Conservation (phyloP, 2,113 vertebrate genomes). For the Nesoenas mayeri region DNA sequence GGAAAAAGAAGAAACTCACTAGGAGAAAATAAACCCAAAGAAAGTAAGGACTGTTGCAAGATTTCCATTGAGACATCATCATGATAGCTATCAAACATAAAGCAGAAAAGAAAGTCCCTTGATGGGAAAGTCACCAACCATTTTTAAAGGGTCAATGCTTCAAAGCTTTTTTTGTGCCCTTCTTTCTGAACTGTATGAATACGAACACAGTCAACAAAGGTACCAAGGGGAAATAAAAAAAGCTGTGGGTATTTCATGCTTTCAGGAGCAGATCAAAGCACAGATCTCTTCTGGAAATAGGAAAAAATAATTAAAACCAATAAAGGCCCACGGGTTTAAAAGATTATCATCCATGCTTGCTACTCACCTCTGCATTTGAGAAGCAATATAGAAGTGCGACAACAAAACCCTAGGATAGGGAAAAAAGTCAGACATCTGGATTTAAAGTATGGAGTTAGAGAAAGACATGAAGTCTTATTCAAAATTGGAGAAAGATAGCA, state of each 20-base stretch:
- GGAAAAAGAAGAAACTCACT: not conserved
- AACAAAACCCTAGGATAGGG: constrained; percentile 64
- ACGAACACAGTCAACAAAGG: not conserved
- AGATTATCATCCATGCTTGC: not conserved
- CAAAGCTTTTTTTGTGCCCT: not conserved
- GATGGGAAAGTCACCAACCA: not conserved
- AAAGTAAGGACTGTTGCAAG: not conserved
- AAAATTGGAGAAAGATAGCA: not conserved
- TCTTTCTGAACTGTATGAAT: not conserved
- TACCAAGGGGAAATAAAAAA: not conserved
- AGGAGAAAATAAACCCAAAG: not conserved
- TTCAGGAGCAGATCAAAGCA: not conserved
- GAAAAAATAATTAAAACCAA: rapidly evolving
- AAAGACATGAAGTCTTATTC: not conserved
- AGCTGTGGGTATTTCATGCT: not conserved
- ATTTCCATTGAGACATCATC: not conserved
- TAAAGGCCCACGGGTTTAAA: not conserved
- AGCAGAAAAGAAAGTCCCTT: not conserved
- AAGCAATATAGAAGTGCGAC: constrained; percentile 73
- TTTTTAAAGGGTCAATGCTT: not conserved
- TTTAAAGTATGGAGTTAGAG: not conserved
- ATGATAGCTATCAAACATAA: not conserved
- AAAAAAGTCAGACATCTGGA: not conserved
- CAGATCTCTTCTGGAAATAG: not conserved
- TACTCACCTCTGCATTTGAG: constrained; percentile 75